Base-by-base conservation (phyloP, 2,113 vertebrate genomes). In the Columbina picui region DNA sequence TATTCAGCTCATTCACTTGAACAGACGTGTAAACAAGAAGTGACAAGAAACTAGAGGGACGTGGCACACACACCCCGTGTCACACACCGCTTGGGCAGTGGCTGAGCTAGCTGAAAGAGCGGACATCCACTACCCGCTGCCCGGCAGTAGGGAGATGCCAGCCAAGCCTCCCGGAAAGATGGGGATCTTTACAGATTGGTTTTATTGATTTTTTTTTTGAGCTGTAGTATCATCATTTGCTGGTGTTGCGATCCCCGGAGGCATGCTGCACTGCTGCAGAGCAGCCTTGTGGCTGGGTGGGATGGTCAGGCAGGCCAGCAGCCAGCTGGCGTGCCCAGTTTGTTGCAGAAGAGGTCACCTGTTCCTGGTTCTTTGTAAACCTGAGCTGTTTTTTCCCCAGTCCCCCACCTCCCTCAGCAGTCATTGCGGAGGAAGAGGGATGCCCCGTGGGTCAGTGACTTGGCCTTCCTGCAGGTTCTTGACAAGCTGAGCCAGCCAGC, bases 391-490 rank as follows among this genome's bases (percentile, higher is more conserved):
- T 97, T 96, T 96, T 98, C 89, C 57, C 79, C 26, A 59, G 89
- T 93, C 55, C 43, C 88, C 84, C 71, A 85, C 89, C 97, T 79
- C 60, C 59, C 52, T 79, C 80, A 87, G 96, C 90, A 91, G 93
- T 99, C 98, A 99, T 76, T 99, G 99, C 7, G 99, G 98, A 34
- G 99, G 99, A 47, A 99, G 98, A 2, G 99, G 99, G 90, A 99
- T 99, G 90, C 99, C 99, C 65, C 99, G 95, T 25, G 99, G 99
- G 87, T 99, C 99, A 20, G 99, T 99, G 92, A 99, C 99, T 95
- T 99, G 99, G 84, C 99, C 99, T 95, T 99, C 99, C 91, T 99
- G 99, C 92, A 99, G 99, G 98, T 99, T 99, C 97, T 99, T 99
- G 80, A 99, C 99, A 25, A 99, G 98, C 98, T 99, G 99, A 87